phyloP scores from a whole-genome alignment of 53 echinoderm and acorn worm species.

The Luidia sarsii region DNA sequence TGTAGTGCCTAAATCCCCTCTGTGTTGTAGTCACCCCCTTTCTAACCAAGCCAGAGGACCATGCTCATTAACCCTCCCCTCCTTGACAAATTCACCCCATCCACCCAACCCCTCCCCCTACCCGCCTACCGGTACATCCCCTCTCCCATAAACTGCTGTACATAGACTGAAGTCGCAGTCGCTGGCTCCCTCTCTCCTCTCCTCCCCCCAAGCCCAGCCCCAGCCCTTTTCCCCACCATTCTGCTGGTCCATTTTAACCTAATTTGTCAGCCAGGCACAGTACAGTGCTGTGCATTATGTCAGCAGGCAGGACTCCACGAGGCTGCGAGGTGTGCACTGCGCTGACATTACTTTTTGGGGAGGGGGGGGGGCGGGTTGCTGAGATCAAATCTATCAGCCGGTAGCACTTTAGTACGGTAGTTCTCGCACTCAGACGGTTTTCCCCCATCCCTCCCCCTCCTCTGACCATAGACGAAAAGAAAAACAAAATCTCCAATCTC shows the following conservation, averaged over 20 bases:
- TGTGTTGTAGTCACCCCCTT: no score
- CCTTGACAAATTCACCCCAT: no score
- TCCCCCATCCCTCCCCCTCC: not conserved
- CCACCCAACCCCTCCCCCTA: no score
- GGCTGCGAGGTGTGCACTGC: slow-evolving; percentile 7
- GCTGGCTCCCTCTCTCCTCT: no score
- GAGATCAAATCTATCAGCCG: not conserved
- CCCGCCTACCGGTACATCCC: no score
- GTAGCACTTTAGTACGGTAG: not conserved
- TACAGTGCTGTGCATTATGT: slow-evolving; percentile 8
- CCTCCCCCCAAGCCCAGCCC: no score
- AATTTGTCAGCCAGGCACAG: slow-evolving; percentile 32
- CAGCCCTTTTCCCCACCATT: not conserved
- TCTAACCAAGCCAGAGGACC: no score
- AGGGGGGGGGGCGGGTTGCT: not conserved
- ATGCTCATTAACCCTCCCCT: no score
- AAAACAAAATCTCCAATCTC: not conserved
- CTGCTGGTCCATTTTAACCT: not conserved
- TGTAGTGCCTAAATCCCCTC: no score
- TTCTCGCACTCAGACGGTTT: not conserved
- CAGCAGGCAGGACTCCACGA: not conserved
- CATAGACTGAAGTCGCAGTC: no score
- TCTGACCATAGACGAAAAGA: not conserved
- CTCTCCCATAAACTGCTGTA: no score
- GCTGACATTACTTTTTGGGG: not conserved